phyloP scores from a whole-genome alignment of 2,113 vertebrate species.

The Paracanthobrama guichenoti region DNA sequence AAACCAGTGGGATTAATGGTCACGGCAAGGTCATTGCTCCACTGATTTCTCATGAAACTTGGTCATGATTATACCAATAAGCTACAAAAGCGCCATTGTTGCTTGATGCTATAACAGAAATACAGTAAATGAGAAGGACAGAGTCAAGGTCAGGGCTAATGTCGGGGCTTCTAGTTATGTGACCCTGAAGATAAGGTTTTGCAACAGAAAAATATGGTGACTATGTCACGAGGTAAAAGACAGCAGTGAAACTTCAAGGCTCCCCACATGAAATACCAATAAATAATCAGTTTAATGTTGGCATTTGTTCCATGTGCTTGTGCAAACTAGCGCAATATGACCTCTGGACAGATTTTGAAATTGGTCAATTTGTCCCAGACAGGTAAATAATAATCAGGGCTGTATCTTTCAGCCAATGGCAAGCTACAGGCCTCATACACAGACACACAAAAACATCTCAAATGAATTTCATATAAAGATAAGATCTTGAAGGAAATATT shows the following conservation, averaged over 20 bases:
- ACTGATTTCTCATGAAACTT: not conserved
- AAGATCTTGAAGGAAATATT: not conserved
- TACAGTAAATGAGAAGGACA: not conserved
- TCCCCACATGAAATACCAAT: not conserved
- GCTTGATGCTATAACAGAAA: not conserved
- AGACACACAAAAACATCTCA: not conserved
- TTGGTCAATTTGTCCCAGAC: not conserved
- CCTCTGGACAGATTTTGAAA: not conserved
- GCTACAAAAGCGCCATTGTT: not conserved
- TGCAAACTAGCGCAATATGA: not conserved
- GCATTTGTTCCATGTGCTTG: not conserved
- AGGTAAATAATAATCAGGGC: slow-evolving; percentile 1
- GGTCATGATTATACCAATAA: not conserved
- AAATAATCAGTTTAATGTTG: not conserved
- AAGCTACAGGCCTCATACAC: not conserved
- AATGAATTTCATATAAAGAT: not conserved
- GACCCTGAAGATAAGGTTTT: not conserved
- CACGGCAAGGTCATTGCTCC: not conserved
- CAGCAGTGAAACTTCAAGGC: not conserved
- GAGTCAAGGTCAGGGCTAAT: not conserved
- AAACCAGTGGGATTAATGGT: not conserved
- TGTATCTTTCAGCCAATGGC: not conserved
- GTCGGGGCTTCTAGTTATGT: not conserved
- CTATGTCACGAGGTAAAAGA: not conserved
- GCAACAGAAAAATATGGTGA: not conserved